These are phyloP conservation scores for Podarcis siculus DNA, from an alignment of 2,797 vertebrate species.

Conservation along the genomic window DNA sequence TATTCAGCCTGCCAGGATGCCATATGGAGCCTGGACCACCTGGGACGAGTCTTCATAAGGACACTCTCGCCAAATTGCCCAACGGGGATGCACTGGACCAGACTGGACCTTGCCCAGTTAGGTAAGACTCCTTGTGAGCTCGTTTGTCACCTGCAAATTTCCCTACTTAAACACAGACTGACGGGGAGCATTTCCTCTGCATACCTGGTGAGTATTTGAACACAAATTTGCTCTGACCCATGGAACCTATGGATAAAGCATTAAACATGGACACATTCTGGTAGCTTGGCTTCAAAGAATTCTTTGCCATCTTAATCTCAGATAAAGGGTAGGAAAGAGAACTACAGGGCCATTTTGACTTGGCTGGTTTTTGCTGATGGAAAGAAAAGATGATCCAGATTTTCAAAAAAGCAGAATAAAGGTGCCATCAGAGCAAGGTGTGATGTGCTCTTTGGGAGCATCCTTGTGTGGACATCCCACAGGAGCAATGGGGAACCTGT, in stretches of 20 bases:
- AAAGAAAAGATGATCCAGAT: neutral
- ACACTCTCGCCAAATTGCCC: conserved; percentile 91
- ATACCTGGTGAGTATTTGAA: neutral
- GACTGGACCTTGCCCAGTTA: conserved; percentile 93
- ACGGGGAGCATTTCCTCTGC: neutral
- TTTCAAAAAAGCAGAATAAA: neutral
- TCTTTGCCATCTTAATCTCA: neutral
- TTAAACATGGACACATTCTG: neutral
- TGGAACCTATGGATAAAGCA: neutral
- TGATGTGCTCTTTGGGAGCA: neutral
- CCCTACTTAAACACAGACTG: neutral
- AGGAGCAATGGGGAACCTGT: neutral
- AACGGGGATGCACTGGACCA: conserved; percentile 91
- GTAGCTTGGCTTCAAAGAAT: neutral
- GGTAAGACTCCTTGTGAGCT: conserved; percentile 78
- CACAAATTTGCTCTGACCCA: neutral
- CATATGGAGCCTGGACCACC: conserved; percentile 90
- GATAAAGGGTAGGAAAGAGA: neutral
- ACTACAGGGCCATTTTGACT: neutral
- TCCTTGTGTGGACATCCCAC: neutral
- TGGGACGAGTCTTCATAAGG: conserved; percentile 89
- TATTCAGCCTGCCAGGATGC: conserved; percentile 91
- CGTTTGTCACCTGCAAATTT: neutral
- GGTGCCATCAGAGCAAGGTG: neutral
- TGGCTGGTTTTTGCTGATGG: neutral